Percentiles rank a stretch among this genome's conserved stretches.
These are phyloP conservation scores for Haemorhous mexicanus DNA, from an alignment of 2,113 vertebrate species.

Conservation along the genomic window DNA sequence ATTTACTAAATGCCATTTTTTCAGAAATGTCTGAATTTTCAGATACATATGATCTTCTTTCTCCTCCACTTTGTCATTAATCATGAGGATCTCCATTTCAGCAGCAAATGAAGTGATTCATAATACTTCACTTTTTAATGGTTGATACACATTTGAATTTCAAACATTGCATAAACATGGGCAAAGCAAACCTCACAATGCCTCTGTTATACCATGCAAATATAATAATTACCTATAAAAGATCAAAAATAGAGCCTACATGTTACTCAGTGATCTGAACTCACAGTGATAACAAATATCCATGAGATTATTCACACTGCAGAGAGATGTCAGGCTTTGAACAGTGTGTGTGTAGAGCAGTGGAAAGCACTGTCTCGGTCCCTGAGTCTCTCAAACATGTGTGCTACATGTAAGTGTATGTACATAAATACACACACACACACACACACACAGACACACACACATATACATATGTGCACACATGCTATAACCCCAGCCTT, in stretches of 20 bases:
- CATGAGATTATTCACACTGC: neutral
- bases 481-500: neutral
- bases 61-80: neutral
- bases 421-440: neutral
- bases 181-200: neutral
- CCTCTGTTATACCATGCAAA: neutral
- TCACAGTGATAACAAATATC: neutral
- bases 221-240: neutral
- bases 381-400: neutral
- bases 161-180: neutral
- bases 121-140: neutral
- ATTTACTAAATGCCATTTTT: neutral
- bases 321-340: neutral
- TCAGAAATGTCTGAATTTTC: neutral
- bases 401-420: neutral
- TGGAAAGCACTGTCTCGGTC: neutral
- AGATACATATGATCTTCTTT: neutral
- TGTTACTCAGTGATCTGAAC: neutral
- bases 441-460: neutral
- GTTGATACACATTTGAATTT: neutral
- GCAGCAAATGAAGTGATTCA: neutral
- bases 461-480: neutral
- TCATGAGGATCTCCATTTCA: neutral
- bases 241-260: accelerated
- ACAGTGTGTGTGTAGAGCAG: neutral